phyloP scores from a whole-genome alignment of 1,140 invertebrate species.

The Drosophila lowei region DNA sequence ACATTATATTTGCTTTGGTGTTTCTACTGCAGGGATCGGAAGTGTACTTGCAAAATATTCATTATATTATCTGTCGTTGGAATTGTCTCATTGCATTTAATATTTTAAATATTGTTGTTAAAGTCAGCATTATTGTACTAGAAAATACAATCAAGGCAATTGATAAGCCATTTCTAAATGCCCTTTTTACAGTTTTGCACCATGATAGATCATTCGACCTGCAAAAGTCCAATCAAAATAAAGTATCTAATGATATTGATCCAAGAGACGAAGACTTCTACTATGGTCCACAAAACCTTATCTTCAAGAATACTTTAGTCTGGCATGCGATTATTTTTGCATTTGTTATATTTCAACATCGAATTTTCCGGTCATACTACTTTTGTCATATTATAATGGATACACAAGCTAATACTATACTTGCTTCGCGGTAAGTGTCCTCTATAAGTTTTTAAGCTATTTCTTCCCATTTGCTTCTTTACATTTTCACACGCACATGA shows the following conservation, averaged over 20 bases:
- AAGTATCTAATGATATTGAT: constrained; percentile 76
- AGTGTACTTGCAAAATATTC: constrained; percentile 93
- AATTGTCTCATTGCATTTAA: constrained; percentile 95
- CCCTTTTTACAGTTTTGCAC: constrained; percentile 87
- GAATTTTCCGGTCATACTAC: constrained; percentile 97
- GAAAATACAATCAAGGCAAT: constrained; percentile 11
- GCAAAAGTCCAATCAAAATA: background rate
- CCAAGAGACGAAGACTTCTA: constrained; percentile 85
- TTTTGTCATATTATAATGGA: constrained; percentile 98
- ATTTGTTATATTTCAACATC: constrained; percentile 94
- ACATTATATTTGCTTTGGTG: constrained; percentile 96
- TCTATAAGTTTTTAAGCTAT: background rate
- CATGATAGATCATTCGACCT: constrained; percentile 31
- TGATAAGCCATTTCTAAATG: constrained; percentile 85
- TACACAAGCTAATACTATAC: constrained; percentile 94
- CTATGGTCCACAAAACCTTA: constrained; percentile 55
- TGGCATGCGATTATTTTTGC: constrained; percentile 98
- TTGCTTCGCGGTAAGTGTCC: constrained; percentile 90
- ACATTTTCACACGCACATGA: too few relatives aligned
- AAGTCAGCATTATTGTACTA: constrained; percentile 84
- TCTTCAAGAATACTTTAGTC: constrained; percentile 84
- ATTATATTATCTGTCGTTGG: constrained; percentile 94
- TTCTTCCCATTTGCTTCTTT: too few relatives aligned
- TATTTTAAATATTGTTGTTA: constrained; percentile 94
- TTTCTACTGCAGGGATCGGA: constrained; percentile 99